Evolutionary conservation across 64 coral and sea anemone genomes (phyloP).

Genomic region (Montipora sp.): DNA sequence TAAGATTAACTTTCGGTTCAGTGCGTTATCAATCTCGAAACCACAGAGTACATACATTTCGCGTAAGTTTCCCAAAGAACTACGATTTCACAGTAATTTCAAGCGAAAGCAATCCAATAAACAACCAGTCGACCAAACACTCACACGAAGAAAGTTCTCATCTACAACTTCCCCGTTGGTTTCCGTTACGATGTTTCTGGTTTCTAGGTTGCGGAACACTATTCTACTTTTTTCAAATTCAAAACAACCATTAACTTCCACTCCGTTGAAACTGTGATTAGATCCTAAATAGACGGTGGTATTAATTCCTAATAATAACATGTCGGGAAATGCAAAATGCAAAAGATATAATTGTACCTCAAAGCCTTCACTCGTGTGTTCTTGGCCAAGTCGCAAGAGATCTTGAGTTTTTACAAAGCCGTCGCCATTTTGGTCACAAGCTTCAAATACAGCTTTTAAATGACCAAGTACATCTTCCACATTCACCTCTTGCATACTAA

Average conservation of each 20-base stretch:
- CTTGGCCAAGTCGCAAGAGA: conserved; percentile 81
- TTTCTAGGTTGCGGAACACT: background rate
- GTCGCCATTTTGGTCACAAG: conserved; percentile 98
- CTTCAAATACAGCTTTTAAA: conserved; percentile 92
- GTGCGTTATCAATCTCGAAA: background rate
- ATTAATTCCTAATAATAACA: conserved; percentile 14
- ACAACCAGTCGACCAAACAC: background rate
- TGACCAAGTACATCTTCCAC: conserved; percentile 59
- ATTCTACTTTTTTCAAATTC: background rate
- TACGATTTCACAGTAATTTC: background rate
- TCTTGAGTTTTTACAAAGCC: conserved; percentile 98
- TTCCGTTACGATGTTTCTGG: background rate
- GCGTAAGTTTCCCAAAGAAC: background rate
- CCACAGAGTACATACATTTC: background rate
- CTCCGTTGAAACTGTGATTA: background rate
- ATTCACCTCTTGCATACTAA: conserved; percentile 47
- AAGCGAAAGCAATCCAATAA: background rate
- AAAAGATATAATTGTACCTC: conserved; percentile 54
- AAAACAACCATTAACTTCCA: background rate
- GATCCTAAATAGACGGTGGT: background rate
- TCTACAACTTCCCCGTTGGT: background rate
- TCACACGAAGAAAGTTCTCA: background rate
- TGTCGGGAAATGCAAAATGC: background rate
- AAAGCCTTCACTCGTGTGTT: conserved; percentile 75
- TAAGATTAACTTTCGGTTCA: too few species aligned